Conservation (phyloP, 2,888 invertebrate genomes). For the Plebejus melissa region DNA sequence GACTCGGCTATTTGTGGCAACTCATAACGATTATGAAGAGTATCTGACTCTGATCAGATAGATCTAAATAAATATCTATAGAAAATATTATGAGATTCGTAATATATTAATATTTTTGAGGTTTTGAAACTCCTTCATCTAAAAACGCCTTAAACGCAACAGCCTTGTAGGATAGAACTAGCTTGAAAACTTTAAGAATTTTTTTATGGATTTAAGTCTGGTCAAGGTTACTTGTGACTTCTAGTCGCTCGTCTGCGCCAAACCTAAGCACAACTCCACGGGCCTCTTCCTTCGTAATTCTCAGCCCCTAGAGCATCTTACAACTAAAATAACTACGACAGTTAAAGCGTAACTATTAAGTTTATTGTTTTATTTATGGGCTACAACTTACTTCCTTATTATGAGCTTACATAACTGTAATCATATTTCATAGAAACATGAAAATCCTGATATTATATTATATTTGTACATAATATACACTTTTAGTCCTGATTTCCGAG, state of each 20-base stretch:
- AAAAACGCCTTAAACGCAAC: too few species aligned
- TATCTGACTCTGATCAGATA: too few species aligned
- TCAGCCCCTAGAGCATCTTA: constrained; percentile 6
- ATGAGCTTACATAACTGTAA: neutral
- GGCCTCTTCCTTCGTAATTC: constrained; percentile 27
- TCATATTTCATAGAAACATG: neutral
- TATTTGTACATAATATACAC: neutral
- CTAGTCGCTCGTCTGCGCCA: neutral
- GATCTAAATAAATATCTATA: too few species aligned
- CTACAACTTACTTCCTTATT: neutral
- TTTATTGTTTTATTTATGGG: constrained; percentile 15
- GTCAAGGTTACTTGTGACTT: neutral
- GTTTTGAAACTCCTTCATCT: too few species aligned
- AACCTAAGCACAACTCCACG: constrained; percentile 39
- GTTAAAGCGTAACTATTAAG: constrained; percentile 28
- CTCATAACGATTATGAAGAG: too few species aligned
- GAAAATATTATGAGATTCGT: too few species aligned
- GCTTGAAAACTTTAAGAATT: too few species aligned
- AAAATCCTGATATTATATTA: neutral
- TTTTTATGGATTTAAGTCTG: too few species aligned
- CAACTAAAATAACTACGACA: constrained; percentile 31
- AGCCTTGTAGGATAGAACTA: too few species aligned
- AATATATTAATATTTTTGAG: too few species aligned
- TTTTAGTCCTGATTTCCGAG: neutral
- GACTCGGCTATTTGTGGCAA: too few species aligned